These are phyloP conservation scores for Peromyscus eremicus DNA, from an alignment of 2,797 vertebrate species.

Conservation along the genomic window DNA sequence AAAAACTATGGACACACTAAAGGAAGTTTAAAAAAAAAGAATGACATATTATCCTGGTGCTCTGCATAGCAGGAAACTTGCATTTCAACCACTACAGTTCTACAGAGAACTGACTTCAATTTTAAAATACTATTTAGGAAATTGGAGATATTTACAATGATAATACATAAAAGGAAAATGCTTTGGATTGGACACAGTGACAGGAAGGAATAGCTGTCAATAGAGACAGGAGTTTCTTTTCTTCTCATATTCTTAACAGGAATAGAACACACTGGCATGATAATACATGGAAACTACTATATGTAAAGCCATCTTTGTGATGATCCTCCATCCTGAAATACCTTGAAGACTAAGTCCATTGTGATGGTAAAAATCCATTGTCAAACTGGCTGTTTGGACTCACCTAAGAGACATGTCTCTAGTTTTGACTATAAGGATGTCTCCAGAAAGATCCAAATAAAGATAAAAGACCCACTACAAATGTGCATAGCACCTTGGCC, in stretches of 20 bases:
- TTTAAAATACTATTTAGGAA: not conserved
- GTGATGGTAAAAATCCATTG: not conserved
- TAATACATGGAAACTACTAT: not conserved
- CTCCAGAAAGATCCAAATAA: not conserved
- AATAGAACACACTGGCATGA: not conserved
- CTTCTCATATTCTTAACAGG: not conserved
- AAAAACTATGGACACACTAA: not conserved
- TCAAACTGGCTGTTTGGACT: not conserved
- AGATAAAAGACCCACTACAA: not conserved
- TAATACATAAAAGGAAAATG: not conserved
- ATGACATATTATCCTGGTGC: not conserved
- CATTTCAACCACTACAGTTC: not conserved
- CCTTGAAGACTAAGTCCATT: not conserved
- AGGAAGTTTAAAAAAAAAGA: not conserved
- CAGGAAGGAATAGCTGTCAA: not conserved
- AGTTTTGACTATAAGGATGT: not conserved
- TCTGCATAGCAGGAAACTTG: not conserved
- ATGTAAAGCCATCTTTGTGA: not conserved
- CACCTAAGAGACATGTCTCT: not conserved
- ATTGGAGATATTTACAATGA: not conserved
- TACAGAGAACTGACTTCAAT: not conserved
- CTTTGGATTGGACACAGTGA: not conserved
- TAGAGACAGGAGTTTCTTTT: not conserved
- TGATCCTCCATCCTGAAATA: not conserved
- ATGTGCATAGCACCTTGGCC: not conserved